These are phyloP conservation scores for Porites evermanni DNA, from an alignment of 92 coral and sea anemone species.

Conservation along the genomic window DNA sequence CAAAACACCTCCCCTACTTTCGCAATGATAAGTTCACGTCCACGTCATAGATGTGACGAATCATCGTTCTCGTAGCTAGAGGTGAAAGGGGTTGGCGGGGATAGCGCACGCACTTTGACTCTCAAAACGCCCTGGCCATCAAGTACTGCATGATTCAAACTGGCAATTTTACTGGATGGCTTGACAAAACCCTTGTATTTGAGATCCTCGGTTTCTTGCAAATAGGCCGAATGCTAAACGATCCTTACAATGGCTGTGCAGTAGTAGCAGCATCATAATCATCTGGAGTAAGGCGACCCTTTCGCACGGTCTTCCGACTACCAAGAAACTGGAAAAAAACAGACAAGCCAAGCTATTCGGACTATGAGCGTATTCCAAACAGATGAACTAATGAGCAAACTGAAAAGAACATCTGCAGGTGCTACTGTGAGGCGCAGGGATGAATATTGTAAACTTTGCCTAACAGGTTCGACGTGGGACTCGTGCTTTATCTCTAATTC, in stretches of 20 bases:
- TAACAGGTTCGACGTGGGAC: not conserved
- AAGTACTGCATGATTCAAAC: slow-evolving; percentile 44
- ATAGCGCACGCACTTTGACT: too few species aligned
- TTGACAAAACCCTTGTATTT: slow-evolving; percentile 31
- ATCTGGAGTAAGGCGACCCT: slow-evolving; percentile 16
- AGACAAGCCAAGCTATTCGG: slow-evolving; percentile 46
- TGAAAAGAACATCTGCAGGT: too few species aligned
- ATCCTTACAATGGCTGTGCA: slow-evolving; percentile 41
- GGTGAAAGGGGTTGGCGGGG: too few species aligned
- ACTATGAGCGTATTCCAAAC: slow-evolving; percentile 44
- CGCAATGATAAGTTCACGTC: slow-evolving; percentile 70
- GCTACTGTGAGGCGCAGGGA: too few species aligned
- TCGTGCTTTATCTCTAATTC: slow-evolving; percentile 26
- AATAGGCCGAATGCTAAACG: slow-evolving; percentile 51
- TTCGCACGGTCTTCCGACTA: slow-evolving; percentile 3
- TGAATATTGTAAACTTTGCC: not conserved
- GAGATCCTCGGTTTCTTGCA: slow-evolving; percentile 46
- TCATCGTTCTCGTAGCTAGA: not conserved
- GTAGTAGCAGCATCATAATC: slow-evolving; percentile 57
- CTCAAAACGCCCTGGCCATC: slow-evolving; percentile 15
- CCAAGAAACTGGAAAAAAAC: slow-evolving; percentile 30
- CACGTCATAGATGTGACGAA: slow-evolving; percentile 44
- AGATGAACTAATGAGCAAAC: not conserved
- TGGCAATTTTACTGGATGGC: slow-evolving; percentile 57
- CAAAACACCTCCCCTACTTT: slow-evolving; percentile 61